Evolutionary conservation across 1,140 invertebrate species (phyloP).

Genomic region (Drosophila bipectinata): DNA sequence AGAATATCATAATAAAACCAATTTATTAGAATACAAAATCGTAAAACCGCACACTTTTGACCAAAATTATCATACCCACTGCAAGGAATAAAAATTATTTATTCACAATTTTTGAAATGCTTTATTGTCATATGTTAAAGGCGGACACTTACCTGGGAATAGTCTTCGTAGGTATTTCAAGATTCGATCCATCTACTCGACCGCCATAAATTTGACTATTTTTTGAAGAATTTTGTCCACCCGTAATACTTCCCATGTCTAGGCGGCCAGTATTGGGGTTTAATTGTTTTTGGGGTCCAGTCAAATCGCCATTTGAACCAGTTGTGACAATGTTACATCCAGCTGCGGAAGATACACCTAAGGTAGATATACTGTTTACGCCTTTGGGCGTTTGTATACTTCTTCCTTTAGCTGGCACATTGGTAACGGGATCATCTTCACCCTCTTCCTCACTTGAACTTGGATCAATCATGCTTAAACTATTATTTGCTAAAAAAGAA

Average conservation of each 20-base stretch:
- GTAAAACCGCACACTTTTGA: too few relatives aligned
- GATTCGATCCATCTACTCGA: slow-evolving; percentile 53
- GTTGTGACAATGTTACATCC: slow-evolving; percentile 18
- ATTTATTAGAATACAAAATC: too few relatives aligned
- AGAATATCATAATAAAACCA: too few relatives aligned
- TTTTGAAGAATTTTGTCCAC: slow-evolving; percentile 14
- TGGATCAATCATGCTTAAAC: slow-evolving; percentile 91
- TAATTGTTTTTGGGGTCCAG: slow-evolving; percentile 29
- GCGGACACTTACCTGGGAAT: slow-evolving; percentile 67
- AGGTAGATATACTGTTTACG: not conserved
- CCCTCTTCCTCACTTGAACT: slow-evolving; percentile 95
- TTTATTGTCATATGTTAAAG: not conserved
- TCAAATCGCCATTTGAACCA: slow-evolving; percentile 52
- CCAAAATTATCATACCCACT: too few relatives aligned
- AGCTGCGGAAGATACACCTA: slow-evolving; percentile 9
- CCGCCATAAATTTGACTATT: slow-evolving; percentile 40
- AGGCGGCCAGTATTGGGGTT: slow-evolving; percentile 11
- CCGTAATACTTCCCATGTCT: slow-evolving; percentile 18
- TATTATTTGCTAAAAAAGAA: not conserved
- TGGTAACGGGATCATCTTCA: slow-evolving; percentile 90
- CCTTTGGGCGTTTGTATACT: slow-evolving; percentile 33
- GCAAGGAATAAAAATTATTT: too few relatives aligned
- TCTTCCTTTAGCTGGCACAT: slow-evolving; percentile 58
- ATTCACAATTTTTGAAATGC: too few relatives aligned
- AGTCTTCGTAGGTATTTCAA: slow-evolving; percentile 73